A percentile compares a stretch with the other conserved stretches of the same genome.
These are phyloP conservation scores for Gobius niger DNA, from an alignment of 2,113 vertebrate genomes.

Conservation along the genomic window DNA sequence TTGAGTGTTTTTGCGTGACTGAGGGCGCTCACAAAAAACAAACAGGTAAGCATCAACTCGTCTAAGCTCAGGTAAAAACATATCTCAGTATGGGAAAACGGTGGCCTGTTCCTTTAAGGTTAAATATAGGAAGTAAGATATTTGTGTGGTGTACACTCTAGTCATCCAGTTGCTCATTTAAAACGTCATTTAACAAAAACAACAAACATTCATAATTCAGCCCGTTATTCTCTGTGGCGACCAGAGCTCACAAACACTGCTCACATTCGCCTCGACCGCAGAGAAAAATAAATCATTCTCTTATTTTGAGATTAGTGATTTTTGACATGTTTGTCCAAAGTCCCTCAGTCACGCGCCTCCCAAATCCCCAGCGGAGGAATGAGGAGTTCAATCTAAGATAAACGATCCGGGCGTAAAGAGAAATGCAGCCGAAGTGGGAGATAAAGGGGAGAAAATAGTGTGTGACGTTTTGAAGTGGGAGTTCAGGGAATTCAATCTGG, in stretches of 20 bases:
- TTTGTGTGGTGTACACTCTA: too few species aligned
- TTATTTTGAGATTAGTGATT: conserved; percentile 43
- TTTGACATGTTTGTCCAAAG: conserved; percentile 37
- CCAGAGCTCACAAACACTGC: conserved; percentile 12
- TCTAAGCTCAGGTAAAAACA: too few species aligned
- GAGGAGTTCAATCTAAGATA: conserved; percentile 41
- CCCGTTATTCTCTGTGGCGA: conserved; percentile 9
- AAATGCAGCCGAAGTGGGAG: conserved; percentile 7
- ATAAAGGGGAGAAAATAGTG: conserved; percentile 21
- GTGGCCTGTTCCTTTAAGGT: too few species aligned
- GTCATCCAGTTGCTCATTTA: background rate
- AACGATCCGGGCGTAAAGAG: conserved; percentile 32
- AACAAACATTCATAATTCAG: conserved; percentile 27
- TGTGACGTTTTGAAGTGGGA: conserved; percentile 34
- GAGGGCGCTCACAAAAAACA: too few species aligned
- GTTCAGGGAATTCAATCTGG: conserved; percentile 33
- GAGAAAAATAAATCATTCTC: conserved; percentile 32
- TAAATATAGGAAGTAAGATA: background rate
- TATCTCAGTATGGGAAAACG: too few species aligned
- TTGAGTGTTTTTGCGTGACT: too few species aligned
- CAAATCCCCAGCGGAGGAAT: conserved; percentile 20
- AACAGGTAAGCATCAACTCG: too few species aligned
- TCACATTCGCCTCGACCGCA: conserved; percentile 16
- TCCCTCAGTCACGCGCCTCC: background rate
- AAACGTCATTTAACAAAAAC: background rate